phyloP scores from a whole-genome alignment of 64 coral and sea anemone species.

The Orbicella faveolata region DNA sequence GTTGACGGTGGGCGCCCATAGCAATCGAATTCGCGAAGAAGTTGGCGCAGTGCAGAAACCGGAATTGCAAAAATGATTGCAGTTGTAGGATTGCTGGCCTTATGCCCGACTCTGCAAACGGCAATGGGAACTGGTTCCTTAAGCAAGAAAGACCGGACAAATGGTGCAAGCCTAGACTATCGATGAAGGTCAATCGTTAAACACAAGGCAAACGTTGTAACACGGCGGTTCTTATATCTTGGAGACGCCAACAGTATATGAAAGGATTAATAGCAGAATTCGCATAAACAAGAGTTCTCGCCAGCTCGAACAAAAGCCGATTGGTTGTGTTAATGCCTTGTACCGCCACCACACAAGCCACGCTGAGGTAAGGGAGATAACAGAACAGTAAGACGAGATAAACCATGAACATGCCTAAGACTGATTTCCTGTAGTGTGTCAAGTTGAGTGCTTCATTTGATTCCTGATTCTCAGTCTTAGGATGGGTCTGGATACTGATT shows the following conservation, averaged over 20 bases:
- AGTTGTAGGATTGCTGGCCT: too few species aligned
- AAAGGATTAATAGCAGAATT: conserved; percentile 18
- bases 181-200: neutral
- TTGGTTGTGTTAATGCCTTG: neutral
- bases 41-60: too few species aligned
- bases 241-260: conserved; percentile 31
- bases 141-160: too few species aligned
- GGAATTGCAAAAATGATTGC: too few species aligned
- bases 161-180: too few species aligned
- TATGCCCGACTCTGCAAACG: too few species aligned
- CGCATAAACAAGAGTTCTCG: neutral
- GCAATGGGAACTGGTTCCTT: too few species aligned
- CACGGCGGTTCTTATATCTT: neutral
- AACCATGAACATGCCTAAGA: conserved; percentile 16
- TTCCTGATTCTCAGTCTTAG: neutral
- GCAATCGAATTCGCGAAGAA: too few species aligned
- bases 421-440: neutral
- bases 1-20: too few species aligned
- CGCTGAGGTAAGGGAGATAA: neutral
- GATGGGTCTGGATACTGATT: neutral
- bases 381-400: neutral
- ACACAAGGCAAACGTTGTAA: neutral
- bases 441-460: neutral
- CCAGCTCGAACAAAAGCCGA: conserved; percentile 12
- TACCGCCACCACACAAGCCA: neutral